Base-by-base conservation (phyloP, 1,140 invertebrate species). In the Drosophila tsacasi region DNA sequence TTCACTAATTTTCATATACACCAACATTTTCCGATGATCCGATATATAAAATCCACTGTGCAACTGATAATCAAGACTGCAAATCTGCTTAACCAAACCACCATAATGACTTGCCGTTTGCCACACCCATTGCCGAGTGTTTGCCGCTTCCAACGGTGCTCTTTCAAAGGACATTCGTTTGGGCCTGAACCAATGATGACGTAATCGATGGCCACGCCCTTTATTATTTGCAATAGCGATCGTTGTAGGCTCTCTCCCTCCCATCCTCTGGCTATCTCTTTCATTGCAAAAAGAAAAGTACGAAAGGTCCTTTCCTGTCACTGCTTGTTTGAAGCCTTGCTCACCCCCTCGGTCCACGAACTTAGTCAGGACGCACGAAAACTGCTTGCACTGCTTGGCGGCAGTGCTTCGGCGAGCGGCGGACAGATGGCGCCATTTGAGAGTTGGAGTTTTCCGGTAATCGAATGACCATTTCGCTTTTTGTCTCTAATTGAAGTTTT, bases 371-470 rank as follows among this genome's bases (percentile, higher is more conserved):
- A 86, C 83, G 79, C 79, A 81, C 47, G 32, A 19, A 55, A 15
- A 76, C 81, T 84, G 81, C 81, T 74, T 57, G 30, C 23, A 82
- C 83, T 86, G 83, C 83, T 86, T 86, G 37, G 10, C 17, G 0
- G 65, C 15, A 7, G 39, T 10, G 55, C 10, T 87, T 60, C 58
- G 0, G 1, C 44, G 9, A 21, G 23, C 44, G 21, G 72, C 52
- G 8, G 57, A 17, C 54, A 86, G 83, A 71, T 87, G 83, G 83
- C 83, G 75, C 19, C 30, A 39, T 46, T 47, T 21, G 23, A 25
- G 35, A 55, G 52, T 37, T 39, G 19, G 39, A 44, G 46, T 49
- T 47, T 60, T 39, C 30, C 42, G n/a, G 59, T 63, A 8, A 58
- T 58, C 23, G 23, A 58, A 42, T 44, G 17, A 46, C 23, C 37